Percentiles rank a stretch among this genome's conserved stretches.
Evolutionary conservation across 1,140 invertebrate genomes (phyloP).

Genomic region (Polypedilum vanderplanki): DNA sequence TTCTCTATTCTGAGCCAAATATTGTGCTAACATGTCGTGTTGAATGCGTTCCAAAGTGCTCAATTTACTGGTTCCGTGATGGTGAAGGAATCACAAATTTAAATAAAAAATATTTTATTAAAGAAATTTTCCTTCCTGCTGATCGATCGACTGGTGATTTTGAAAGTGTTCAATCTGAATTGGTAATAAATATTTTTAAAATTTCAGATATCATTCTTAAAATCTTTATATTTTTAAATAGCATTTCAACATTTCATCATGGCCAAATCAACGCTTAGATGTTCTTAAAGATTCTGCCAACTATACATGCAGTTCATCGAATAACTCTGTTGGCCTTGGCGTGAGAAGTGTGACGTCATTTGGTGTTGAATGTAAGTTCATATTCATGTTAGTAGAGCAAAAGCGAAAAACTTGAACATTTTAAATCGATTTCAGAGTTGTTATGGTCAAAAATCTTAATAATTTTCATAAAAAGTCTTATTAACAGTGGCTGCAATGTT

Average conservation of each 20-base stretch:
- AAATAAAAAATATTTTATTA: slow-evolving; percentile 60
- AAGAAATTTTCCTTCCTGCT: slow-evolving; percentile 55
- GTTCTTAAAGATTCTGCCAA: slow-evolving; percentile 68
- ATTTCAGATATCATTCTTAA: no score
- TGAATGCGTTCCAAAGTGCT: slow-evolving; percentile 79
- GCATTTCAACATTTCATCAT: slow-evolving; percentile 65
- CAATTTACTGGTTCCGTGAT: slow-evolving; percentile 76
- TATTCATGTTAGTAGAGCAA: no score
- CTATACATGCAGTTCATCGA: slow-evolving; percentile 74
- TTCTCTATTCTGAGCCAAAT: slow-evolving; percentile 54
- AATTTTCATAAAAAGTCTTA: no score
- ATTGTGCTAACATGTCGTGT: slow-evolving; percentile 78
- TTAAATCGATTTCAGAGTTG: no score
- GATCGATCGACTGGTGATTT: slow-evolving; percentile 74
- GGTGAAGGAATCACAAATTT: slow-evolving; percentile 53
- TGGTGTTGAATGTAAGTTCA: slow-evolving; percentile 76
- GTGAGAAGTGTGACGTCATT: slow-evolving; percentile 75
- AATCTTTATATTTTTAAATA: no score
- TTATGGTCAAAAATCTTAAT: no score
- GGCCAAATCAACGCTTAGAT: slow-evolving; percentile 69
- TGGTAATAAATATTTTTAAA: slow-evolving; percentile 47
- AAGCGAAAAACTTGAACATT: background rate
- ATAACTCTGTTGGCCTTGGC: slow-evolving; percentile 61
- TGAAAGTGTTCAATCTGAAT: slow-evolving; percentile 73
- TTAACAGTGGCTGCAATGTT: no score